These are phyloP conservation scores for Megalonaias nervosa DNA, from an alignment of 1,140 invertebrate species.

Conservation along the genomic window DNA sequence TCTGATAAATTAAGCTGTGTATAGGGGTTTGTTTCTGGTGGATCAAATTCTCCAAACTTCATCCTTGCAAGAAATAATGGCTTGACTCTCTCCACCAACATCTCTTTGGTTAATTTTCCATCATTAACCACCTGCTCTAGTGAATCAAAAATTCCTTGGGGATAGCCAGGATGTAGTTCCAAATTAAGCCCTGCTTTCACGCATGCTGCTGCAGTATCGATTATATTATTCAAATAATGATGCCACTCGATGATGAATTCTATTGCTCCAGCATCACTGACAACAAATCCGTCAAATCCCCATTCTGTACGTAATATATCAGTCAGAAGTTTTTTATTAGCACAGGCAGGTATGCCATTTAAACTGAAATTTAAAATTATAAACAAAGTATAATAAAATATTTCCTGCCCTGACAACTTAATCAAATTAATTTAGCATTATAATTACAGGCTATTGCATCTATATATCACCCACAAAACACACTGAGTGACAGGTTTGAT, in stretches of 20 bases:
- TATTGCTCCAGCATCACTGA: conserved; percentile 65
- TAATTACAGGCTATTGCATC: too few relatives aligned
- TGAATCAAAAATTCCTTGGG: conserved; percentile 30
- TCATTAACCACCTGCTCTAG: conserved; percentile 19
- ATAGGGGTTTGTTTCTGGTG: conserved; percentile 62
- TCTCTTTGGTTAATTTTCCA: conserved; percentile 21
- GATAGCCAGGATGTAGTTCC: conserved; percentile 46
- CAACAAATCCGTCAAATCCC: conserved; percentile 64
- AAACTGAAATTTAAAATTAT: conserved; percentile 41
- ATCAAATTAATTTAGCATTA: too few relatives aligned
- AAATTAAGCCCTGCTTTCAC: conserved; percentile 63
- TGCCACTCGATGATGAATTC: conserved; percentile 60
- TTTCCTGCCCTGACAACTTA: too few relatives aligned
- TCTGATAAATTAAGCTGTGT: conserved; percentile 45
- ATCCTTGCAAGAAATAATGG: conserved; percentile 68
- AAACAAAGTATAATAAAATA: too few relatives aligned
- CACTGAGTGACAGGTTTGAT: too few relatives aligned
- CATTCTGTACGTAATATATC: conserved; percentile 61
- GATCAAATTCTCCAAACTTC: conserved; percentile 67
- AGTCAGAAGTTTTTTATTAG: conserved; percentile 61
- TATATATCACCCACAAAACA: too few relatives aligned
- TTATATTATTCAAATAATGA: conserved; percentile 48
- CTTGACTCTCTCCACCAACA: conserved; percentile 46
- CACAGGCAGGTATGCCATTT: conserved; percentile 66
- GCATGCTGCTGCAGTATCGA: conserved; percentile 55